Base-by-base conservation (phyloP, 2,888 invertebrate species). In the Pseudococcus longispinus region DNA sequence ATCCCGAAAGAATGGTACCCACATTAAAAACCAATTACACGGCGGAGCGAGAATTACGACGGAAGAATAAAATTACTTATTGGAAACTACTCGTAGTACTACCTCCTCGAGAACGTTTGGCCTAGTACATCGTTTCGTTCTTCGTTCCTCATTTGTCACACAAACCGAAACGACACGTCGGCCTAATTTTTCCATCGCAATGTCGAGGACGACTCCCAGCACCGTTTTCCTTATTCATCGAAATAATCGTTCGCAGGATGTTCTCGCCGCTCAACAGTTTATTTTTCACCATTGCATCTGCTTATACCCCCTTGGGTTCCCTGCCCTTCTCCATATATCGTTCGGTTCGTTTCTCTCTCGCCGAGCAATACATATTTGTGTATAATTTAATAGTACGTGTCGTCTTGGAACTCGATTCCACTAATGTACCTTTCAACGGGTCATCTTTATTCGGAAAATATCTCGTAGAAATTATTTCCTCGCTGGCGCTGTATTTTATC, bases 21-120 rank as follows among this genome's bases (percentile, higher is more conserved):
- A 85, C 85, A 85, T 85, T 85, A 65, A 85, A 85, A 85, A 65
- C 85, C 85, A 85, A 85, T 85, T 85, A 85, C 85, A 85, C 85
- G 85, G 85, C 85, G 23, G 42, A 37, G 26, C 37, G 29, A 20
- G 60, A 60, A 29, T 55, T 29, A 29, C 18, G 29, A 5, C 18
- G 83, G 26, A 44, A 83, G 20, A 46, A 46, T 11, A 29, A 42
- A 83, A 80, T 18, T 20, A 77, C 11, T 32, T 55, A 84, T 84
- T 84, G 84, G 84, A 65, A 84, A 84, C 84, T 55, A 32, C 51
- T 84, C 37, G 32, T n/a, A 5, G 3, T 37, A 9, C 37, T 37
- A 37, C 8, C 55, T 46, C 1, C 51, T 18, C 37, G 32, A 20
- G 4, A 6, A 37, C 37, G 37, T 37, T 20, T 60, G 60, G 60